Conservation (phyloP, 53 echinoderm and acorn worm species). For the Echinarachnius parma region DNA sequence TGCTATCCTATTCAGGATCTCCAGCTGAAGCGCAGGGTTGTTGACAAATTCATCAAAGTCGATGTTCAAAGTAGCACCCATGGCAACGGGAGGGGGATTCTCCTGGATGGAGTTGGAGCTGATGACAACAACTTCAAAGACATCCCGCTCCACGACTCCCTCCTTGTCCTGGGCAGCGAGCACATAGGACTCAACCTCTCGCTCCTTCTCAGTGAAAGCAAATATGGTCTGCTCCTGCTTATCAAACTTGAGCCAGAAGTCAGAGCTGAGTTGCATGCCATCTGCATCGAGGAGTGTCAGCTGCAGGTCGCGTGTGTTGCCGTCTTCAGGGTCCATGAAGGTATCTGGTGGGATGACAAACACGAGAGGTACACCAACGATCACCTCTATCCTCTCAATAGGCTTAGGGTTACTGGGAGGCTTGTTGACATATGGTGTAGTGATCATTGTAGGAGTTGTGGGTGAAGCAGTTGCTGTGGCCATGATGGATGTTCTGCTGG, state of each 20-base stretch:
- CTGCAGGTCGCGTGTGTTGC: conserved; percentile 67
- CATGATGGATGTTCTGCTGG: neutral
- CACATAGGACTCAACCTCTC: conserved; percentile 52
- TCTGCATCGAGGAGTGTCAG: conserved; percentile 53
- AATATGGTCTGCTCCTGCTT: conserved; percentile 64
- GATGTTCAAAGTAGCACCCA: conserved; percentile 84
- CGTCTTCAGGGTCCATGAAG: conserved; percentile 89
- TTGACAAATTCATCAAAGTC: conserved; percentile 90
- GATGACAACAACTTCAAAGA: conserved; percentile 74
- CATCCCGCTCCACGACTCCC: conserved; percentile 42
- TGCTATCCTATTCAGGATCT: conserved; percentile 80
- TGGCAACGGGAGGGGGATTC: conserved; percentile 70
- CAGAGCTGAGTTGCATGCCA: conserved; percentile 36
- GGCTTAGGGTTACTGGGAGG: conserved; percentile 45
- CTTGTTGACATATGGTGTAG: conserved; percentile 43
- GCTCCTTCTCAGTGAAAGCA: conserved; percentile 35
- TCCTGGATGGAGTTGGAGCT: conserved; percentile 36
- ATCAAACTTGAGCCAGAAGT: conserved; percentile 89
- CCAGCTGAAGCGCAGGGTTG: conserved; percentile 71
- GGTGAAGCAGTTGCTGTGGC: conserved; percentile 27
- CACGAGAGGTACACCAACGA: conserved; percentile 57
- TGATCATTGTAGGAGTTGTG: conserved; percentile 35
- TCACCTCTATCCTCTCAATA: conserved; percentile 59
- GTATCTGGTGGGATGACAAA: conserved; percentile 71
- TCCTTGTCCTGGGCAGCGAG: conserved; percentile 73